Conservation (phyloP, 1,140 invertebrate species). For the Philaenus spumarius region DNA sequence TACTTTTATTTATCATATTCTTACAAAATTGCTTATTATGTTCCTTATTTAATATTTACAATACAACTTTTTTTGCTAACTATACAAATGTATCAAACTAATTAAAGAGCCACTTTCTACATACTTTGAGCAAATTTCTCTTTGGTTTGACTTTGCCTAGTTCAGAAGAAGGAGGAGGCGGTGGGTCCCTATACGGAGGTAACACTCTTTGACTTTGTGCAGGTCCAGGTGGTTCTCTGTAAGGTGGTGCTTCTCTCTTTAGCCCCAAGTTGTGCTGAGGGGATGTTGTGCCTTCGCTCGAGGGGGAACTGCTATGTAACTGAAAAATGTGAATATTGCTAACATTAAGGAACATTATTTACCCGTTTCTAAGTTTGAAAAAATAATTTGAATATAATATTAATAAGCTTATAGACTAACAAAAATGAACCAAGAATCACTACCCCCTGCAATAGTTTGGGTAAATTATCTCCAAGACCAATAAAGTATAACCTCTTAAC, state of each 20-base stretch:
- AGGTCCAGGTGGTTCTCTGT: conserved; percentile 50
- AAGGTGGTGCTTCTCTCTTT: conserved; percentile 48
- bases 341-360: conserved; percentile 38
- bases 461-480: too few species aligned
- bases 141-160: conserved; percentile 40
- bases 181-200: conserved; percentile 76
- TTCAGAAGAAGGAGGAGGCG: conserved; percentile 48
- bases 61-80: not conserved
- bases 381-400: not conserved
- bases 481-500: too few species aligned
- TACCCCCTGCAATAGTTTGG: too few species aligned
- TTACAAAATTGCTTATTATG: too few species aligned
- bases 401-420: not conserved
- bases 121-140: conserved; percentile 46
- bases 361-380: not conserved
- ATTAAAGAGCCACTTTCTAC: not conserved
- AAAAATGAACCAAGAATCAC: not conserved
- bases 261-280: conserved; percentile 23
- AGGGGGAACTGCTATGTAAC: too few species aligned
- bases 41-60: too few species aligned
- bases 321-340: too few species aligned
- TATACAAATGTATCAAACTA: not conserved
- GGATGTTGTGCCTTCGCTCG: too few species aligned
- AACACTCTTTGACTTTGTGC: conserved; percentile 38
- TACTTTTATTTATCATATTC: too few species aligned